phyloP scores from a whole-genome alignment of 37 sponge, comb jelly and placozoan species.

The Dysidea cf. avara region DNA sequence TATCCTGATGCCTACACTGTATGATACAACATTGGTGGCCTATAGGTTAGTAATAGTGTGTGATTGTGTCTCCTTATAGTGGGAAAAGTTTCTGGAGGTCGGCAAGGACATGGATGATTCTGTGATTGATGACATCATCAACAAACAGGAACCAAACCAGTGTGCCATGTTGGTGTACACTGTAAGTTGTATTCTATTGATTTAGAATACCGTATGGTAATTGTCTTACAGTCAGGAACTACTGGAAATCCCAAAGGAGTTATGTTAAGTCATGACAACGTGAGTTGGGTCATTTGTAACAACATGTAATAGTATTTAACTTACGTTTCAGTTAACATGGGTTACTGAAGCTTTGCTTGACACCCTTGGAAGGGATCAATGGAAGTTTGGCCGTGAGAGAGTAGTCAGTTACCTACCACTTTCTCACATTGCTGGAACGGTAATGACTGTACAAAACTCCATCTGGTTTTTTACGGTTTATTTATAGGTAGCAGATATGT shows the following conservation, averaged over 20 bases:
- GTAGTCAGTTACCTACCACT: constrained; percentile 71
- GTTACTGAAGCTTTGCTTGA: constrained; percentile 17
- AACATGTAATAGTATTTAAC: neutral
- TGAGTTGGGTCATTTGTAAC: constrained; percentile 30
- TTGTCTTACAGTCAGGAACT: constrained; percentile 80
- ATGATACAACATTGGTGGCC: too few relatives aligned
- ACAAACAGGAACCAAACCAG: constrained; percentile 56
- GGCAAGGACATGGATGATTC: constrained; percentile 58
- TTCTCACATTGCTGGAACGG: constrained; percentile 73
- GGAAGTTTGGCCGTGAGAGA: constrained; percentile 1
- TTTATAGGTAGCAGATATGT: constrained; percentile 68
- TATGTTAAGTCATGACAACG: constrained; percentile 92
- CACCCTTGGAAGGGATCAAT: neutral
- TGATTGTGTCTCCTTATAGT: constrained; percentile 35
- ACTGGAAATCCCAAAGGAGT: constrained; percentile 89
- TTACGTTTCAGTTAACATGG: constrained; percentile 64
- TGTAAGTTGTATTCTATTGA: constrained; percentile 36
- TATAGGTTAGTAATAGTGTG: too few relatives aligned
- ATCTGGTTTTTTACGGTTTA: too few relatives aligned
- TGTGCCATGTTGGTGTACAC: constrained; percentile 88
- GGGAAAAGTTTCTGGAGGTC: constrained; percentile 82
- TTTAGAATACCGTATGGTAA: neutral
- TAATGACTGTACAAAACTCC: too few relatives aligned
- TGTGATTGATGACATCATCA: constrained; percentile 57
- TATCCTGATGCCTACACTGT: constrained; percentile 74